Base-by-base conservation (phyloP, 2,797 vertebrate genomes). In the Typhlichthys subterraneus region DNA sequence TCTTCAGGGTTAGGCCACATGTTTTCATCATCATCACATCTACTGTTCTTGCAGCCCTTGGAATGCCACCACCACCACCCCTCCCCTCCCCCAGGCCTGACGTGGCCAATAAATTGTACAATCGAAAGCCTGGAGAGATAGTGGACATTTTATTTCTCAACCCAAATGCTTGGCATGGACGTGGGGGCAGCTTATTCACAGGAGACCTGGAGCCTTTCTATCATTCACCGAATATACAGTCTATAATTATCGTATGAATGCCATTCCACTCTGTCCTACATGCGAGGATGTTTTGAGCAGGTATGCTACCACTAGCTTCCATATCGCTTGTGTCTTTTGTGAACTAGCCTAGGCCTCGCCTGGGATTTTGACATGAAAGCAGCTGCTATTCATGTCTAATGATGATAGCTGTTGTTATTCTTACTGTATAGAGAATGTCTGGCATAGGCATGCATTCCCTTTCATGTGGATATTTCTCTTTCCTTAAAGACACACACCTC, bases 391-490 rank as follows among this genome's bases (percentile, higher is more conserved):
- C 38, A 42, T 42, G 38, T 42, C 38, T 42, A 42, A 42, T 42
- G 38, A 42, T 42, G 7, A 42, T 42, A 42, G 38, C 9, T 42
- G 1, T 42, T 42, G 38, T 10, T 42, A 42, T 42, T 42, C 38
- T 42, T 42, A 29, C 23, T 29, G 23, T 29, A 42, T 42, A 42
- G 38, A 42, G 38, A 42, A 42, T 42, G 8, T 4, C 8, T 42
- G 7, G 7, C 38, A 42, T 10, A 42, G 38, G 38, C 38, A 42
- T 42, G 38, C 38, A 42, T 57, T 74, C 61, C 67, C 75, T 80
- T 79, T 70, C 59, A 77, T 76, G 71, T 78, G 73, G 74, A 83
- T 83, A 64, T 72, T 82, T 72, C 53, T 56, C 72, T 58, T 51
- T 48, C 77, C 64, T 72, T 76, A 66, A 29, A 54, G 57, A 81